Base-by-base conservation (phyloP, 2,113 vertebrate species). In the Okapia johnstoni region DNA sequence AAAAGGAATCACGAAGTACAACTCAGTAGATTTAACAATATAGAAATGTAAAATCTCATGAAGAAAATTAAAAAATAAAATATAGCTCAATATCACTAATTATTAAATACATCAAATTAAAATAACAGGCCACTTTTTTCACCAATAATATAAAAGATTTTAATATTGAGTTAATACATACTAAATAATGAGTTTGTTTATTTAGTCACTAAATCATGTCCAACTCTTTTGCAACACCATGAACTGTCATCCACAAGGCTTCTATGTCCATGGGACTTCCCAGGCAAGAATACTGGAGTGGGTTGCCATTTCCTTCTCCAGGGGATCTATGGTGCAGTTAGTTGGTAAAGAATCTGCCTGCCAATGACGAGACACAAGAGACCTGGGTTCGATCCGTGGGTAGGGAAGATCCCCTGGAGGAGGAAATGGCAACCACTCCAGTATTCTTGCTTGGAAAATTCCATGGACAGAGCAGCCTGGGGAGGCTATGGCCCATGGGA, bases 71-170 rank as follows among this genome's bases (percentile, higher is more conserved):
- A 54, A 88, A 90, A 84, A 36, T 15, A 66, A 73, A 81, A 63
- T 85, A 91, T 11, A 92, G 33, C 23, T 96, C 54, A 94, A n/a
- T 73, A 86, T 90, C 60, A 54, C 60, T 81, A 86, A 26, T 61
- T 85, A 48, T 73, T 36, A 77, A 90, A 93, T 11, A 54, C 57
- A 84, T 96, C 5, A 55, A 90, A 89, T 80, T 66, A 40, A 90
- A 94, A 66, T 9, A 89, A 52, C 80, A 43, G 83, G 54, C 61
- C 10, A 61, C 36, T 94, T 79, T 93, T 96, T 43, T 43, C 36
- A 97, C 40, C 21, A 66, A 61, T 30, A 89, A 43, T 55, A 89
- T 89, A 43, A 87, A 91, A 61, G 7, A 88, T 70, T 96, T 97
- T 60, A 55, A 70, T 55, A 11, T 55, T 96, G 52, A 80, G 15